These are phyloP conservation scores for Harpagoxenus sublaevis DNA, from an alignment of 2,888 invertebrate genomes.

Conservation along the genomic window DNA sequence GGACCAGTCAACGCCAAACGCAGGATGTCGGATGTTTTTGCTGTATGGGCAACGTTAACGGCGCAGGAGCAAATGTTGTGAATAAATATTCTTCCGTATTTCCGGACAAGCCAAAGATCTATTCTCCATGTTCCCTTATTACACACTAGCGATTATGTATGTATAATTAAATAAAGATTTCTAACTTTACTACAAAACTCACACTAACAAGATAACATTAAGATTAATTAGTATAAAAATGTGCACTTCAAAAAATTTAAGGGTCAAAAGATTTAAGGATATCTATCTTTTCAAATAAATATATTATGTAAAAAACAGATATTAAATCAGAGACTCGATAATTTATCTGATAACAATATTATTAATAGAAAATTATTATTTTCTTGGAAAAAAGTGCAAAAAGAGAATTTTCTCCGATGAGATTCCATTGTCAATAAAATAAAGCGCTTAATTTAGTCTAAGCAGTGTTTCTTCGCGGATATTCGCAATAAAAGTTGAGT, in stretches of 20 bases:
- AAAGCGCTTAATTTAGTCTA: not conserved
- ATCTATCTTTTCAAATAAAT: not conserved
- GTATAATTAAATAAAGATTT: not conserved
- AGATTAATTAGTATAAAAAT: not conserved
- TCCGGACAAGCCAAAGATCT: not conserved
- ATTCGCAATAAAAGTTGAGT: slow-evolving; percentile 31
- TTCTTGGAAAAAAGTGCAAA: not conserved
- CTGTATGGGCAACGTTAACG: slow-evolving; percentile 30
- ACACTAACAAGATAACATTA: not conserved
- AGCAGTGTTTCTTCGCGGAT: slow-evolving; percentile 14
- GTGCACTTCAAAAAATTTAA: not conserved
- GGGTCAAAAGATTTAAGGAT: not conserved
- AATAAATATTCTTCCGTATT: slow-evolving; percentile 44
- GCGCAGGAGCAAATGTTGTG: not conserved
- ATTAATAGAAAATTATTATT: not conserved
- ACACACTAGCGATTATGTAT: not conserved
- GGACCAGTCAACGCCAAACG: slow-evolving; percentile 67
- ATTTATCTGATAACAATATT: not conserved
- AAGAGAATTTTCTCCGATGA: not conserved
- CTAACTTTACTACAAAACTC: not conserved
- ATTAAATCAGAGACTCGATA: not conserved
- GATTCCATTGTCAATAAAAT: not conserved
- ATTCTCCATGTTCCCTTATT: not conserved
- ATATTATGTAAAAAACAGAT: not conserved
- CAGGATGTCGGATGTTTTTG: slow-evolving; percentile 65